phyloP scores from a whole-genome alignment of 1,140 invertebrate genomes.

The Euwallacea fornicatus region DNA sequence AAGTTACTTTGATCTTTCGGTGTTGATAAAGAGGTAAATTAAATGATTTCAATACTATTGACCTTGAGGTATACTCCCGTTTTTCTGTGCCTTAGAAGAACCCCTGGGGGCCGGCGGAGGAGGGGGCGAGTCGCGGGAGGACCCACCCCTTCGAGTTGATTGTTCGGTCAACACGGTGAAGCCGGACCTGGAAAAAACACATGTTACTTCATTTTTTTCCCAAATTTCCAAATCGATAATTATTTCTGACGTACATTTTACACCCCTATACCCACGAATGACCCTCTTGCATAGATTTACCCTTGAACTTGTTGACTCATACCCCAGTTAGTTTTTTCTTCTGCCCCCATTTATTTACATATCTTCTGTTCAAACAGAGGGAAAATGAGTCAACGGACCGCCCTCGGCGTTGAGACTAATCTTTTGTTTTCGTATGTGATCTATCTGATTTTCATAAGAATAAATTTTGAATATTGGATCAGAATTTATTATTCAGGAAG shows the following conservation, averaged over 20 bases:
- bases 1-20: not conserved
- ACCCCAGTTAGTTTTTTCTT: slow-evolving; percentile 1
- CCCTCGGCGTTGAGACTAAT: no score
- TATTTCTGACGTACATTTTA: no score
- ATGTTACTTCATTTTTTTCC: not conserved
- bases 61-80: slow-evolving; percentile 19
- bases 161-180: slow-evolving; percentile 47
- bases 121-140: slow-evolving; percentile 37
- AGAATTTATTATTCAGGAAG: no score
- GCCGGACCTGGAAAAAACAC: slow-evolving; percentile 30
- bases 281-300: slow-evolving; percentile 11
- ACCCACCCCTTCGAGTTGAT: slow-evolving; percentile 40
- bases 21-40: no score
- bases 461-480: no score
- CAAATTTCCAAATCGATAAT: not conserved
- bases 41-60: not conserved
- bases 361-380: not conserved
- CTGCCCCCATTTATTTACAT: slow-evolving; percentile 12
- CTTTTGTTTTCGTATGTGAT: no score
- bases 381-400: no score
- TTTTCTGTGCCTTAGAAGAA: slow-evolving; percentile 36
- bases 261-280: not conserved
- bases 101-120: slow-evolving; percentile 41
- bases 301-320: slow-evolving; percentile 34
- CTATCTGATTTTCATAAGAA: no score